phyloP scores from a whole-genome alignment of 2,797 vertebrate species.

The Cryptoblepharus egeriae region DNA sequence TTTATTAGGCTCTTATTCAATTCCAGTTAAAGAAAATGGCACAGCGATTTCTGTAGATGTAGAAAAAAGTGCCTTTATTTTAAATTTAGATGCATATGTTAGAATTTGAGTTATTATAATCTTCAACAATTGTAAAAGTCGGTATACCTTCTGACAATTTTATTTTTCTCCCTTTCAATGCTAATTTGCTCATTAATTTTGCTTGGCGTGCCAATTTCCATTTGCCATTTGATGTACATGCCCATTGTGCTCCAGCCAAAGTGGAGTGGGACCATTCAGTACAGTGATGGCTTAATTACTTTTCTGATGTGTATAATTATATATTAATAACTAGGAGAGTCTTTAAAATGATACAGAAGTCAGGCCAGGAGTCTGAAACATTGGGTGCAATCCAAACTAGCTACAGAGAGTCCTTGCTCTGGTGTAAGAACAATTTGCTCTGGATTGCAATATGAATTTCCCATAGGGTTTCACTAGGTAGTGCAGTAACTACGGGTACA shows the following conservation, averaged over 20 bases:
- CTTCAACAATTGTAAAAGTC: neutral
- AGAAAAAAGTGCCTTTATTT: neutral
- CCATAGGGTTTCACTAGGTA: too few species aligned
- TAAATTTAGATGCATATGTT: neutral
- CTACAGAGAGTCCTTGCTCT: too few species aligned
- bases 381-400: too few species aligned
- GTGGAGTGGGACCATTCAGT: neutral
- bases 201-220: neutral
- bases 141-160: neutral
- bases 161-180: neutral
- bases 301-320: too few species aligned
- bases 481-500: too few species aligned
- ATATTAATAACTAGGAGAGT: too few species aligned
- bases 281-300: neutral
- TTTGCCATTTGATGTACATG: too few species aligned
- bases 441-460: too few species aligned
- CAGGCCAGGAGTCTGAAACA: too few species aligned
- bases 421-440: too few species aligned
- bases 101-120: neutral
- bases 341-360: neutral
- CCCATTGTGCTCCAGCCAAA: neutral
- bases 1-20: constrained; percentile 9
- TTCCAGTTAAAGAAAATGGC: constrained; percentile 18
- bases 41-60: neutral
- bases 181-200: neutral